Evolutionary conservation across 2,888 invertebrate species (phyloP).

Genomic region (Tachina fera): DNA sequence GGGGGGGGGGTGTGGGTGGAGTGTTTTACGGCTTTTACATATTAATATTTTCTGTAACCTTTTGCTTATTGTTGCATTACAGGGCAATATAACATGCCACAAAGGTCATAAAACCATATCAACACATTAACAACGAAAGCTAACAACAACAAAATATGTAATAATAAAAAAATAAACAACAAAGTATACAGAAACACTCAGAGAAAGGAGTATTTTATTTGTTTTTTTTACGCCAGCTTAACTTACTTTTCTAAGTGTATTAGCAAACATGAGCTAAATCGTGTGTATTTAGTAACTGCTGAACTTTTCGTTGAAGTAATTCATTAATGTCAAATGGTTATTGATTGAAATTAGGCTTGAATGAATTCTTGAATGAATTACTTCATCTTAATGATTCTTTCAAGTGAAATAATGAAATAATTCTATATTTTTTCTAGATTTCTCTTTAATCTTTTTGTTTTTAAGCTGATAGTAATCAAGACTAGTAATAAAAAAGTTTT

Average conservation of each 20-base stretch:
- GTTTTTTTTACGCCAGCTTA: background rate
- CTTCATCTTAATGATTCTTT: too few species aligned
- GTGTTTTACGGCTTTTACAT: constrained; percentile 71
- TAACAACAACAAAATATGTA: constrained; percentile 55
- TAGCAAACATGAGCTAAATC: background rate
- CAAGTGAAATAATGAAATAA: too few species aligned
- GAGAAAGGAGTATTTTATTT: background rate
- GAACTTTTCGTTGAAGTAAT: too few species aligned
- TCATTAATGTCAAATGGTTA: too few species aligned
- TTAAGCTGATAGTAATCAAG: too few species aligned
- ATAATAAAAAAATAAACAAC: constrained; percentile 31
- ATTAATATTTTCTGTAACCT: background rate
- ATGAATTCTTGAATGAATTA: too few species aligned
- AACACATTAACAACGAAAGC: constrained; percentile 78
- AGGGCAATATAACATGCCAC: constrained; percentile 79
- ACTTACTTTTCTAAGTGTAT: constrained; percentile 11
- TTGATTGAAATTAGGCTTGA: too few species aligned
- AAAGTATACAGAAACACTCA: constrained; percentile 18
- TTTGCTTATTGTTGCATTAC: constrained; percentile 39
- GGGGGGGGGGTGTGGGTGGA: constrained; percentile 73
- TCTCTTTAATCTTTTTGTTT: too few species aligned
- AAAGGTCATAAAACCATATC: constrained; percentile 81
- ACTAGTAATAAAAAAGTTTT: too few species aligned
- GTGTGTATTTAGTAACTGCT: too few species aligned
- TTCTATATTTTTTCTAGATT: too few species aligned